Percentiles rank a stretch among this genome's conserved stretches.
These are phyloP conservation scores for Centropus unirufus DNA, from an alignment of 2,113 vertebrate species.

Conservation along the genomic window DNA sequence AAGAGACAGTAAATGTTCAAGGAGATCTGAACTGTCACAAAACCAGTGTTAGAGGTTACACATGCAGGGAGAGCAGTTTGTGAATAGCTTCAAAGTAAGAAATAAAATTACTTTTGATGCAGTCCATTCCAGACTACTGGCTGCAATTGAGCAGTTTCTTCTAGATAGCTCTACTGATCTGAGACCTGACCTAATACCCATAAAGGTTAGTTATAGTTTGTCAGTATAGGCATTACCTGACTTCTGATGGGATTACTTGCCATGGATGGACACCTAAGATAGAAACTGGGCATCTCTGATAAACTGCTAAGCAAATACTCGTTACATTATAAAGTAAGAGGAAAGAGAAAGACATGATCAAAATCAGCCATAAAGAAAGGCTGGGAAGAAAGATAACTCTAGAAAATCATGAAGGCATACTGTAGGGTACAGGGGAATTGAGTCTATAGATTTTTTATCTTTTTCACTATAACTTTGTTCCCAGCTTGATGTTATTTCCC, in stretches of 20 bases:
- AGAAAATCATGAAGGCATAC: not conserved
- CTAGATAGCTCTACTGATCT: constrained; percentile 21
- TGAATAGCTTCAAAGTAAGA: not conserved
- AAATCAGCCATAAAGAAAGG: not conserved
- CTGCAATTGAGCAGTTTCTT: constrained; percentile 24
- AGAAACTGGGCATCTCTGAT: constrained; percentile 22
- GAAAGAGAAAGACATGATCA: constrained; percentile 25
- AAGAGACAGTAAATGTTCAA: not conserved
- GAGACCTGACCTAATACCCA: constrained; percentile 5
- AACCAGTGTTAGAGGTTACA: not conserved
- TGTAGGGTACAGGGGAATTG: not conserved
- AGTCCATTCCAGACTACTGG: not conserved
- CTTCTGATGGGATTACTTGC: not conserved
- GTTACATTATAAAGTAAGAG: not conserved
- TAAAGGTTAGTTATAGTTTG: constrained; percentile 16
- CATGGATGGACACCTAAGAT: constrained; percentile 19
- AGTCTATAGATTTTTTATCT: constrained; percentile 21
- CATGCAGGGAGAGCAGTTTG: not conserved
- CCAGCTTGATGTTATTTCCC: not conserved
- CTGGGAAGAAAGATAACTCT: not conserved
- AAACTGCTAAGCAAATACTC: constrained; percentile 36
- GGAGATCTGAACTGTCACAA: not conserved
- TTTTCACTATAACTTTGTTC: not conserved
- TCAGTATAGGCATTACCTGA: not conserved
- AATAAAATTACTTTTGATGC: not conserved